Base-by-base conservation (phyloP, 2,797 vertebrate genomes). In the Capromys pilorides region DNA sequence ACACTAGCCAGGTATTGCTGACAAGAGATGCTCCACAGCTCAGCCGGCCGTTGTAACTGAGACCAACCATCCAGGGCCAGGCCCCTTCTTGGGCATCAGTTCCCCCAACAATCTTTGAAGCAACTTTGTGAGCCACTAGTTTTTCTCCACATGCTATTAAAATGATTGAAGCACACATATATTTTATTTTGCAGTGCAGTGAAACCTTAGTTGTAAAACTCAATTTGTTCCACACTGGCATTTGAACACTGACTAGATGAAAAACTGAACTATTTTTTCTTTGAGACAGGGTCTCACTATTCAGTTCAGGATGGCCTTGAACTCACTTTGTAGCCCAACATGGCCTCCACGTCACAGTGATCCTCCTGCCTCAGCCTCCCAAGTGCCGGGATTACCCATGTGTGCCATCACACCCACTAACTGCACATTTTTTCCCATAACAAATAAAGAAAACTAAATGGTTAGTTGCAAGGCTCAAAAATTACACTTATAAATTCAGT, bases 21-120 rank as follows among this genome's bases (percentile, higher is more conserved):
- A 99, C 95, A 24, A 99, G 94, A 0, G 99, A 98, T 4, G 98
- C 99, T 2, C 99, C 99, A 73, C 99, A 99, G 3, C 95, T 0
- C 1, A 98, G 98, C 0, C 0, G 93, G 0, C 92, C 97, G 18
- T 61, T 97, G 96, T 98, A 99, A 51, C 97, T 97, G 11, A 99
- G 98, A 33, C 99, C 99, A 39, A 98, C 98, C 0, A 99, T 95
- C 99, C 99, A 99, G 0, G 99, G 99, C 99, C 99, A 99, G 36
- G 98, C 98, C 80, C 98, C 99, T 94, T 98, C 98, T 24, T 39
- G 92, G 0, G 99, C 98, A 26, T 99, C 75, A 6, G 71, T 97
- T 86, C 99, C 99, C 26, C 99, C 99, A 80, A 98, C 98, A 75
- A 99, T 99, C 97, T 93, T 98, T 5, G 94, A 84, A 41, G 0